Evolutionary conservation across 1,140 invertebrate genomes (phyloP).

Genomic region (Hormaphis cornu): DNA sequence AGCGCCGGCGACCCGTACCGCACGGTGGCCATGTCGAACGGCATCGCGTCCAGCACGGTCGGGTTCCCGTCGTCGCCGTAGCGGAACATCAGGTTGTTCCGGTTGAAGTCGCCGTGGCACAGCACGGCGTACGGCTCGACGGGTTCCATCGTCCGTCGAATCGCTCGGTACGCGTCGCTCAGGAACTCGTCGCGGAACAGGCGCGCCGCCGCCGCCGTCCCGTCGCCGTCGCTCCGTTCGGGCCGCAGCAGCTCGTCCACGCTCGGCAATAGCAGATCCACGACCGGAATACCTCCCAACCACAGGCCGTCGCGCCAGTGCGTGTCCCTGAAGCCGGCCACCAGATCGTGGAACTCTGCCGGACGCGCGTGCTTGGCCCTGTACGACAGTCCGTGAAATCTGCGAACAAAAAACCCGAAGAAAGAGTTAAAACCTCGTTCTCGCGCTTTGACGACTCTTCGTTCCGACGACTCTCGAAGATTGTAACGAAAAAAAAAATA

Average conservation of each 20-base stretch:
- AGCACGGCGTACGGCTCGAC: conserved; percentile 42
- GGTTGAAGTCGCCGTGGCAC: conserved; percentile 49
- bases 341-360: neutral
- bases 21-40: conserved; percentile 43
- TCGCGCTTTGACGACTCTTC: too few species aligned
- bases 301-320: neutral
- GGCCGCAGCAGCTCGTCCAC: neutral
- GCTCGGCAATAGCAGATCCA: neutral
- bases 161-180: neutral
- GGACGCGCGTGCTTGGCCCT: neutral
- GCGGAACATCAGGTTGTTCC: conserved; percentile 49
- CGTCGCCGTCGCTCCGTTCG: neutral
- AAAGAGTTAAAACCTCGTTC: too few species aligned
- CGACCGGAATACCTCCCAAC: neutral
- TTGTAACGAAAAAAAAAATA: too few species aligned
- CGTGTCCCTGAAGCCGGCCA: neutral
- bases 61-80: conserved; percentile 37
- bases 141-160: neutral
- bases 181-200: neutral
- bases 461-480: too few species aligned
- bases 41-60: conserved; percentile 37
- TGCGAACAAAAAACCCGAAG: too few species aligned
- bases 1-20: conserved; percentile 40
- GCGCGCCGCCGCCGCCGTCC: neutral
- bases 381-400: conserved; percentile 18